Evolutionary conservation across 2,797 vertebrate genomes (phyloP).

Genomic region (Sebastes trivittatus): DNA sequence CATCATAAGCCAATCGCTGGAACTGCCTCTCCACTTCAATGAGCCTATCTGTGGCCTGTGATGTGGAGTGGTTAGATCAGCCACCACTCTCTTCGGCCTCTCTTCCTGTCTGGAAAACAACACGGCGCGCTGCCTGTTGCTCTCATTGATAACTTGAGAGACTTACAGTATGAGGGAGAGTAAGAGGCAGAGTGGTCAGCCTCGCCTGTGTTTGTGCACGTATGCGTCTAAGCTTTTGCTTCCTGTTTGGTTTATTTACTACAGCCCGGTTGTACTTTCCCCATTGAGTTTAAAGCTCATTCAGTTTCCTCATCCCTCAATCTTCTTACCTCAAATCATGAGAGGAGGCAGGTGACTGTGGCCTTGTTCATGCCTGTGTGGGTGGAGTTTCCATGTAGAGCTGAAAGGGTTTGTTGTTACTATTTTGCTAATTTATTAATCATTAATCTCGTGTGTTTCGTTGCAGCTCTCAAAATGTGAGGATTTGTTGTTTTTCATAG

Average conservation of each 20-base stretch:
- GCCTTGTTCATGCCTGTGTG: background rate
- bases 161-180: background rate
- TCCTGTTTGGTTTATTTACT: conserved; percentile 57
- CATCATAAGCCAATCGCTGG: conserved; percentile 46
- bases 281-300: conserved; percentile 26
- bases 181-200: conserved; percentile 5
- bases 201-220: conserved; percentile 23
- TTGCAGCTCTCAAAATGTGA: background rate
- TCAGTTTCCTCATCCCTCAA: conserved; percentile 42
- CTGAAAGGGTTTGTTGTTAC: background rate
- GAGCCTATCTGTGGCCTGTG: conserved; percentile 33
- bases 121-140: background rate
- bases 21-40: conserved; percentile 43
- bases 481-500: background rate
- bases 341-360: conserved; percentile 57
- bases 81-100: conserved; percentile 15
- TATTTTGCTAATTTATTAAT: background rate
- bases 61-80: conserved; percentile 56
- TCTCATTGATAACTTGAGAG: background rate
- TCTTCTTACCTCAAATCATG: conserved; percentile 53
- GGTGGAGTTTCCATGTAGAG: background rate
- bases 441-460: background rate
- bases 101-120: conserved; percentile 29
- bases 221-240: conserved; percentile 15
- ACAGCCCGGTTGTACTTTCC: conserved; percentile 26